Conservation (phyloP, 2,888 invertebrate genomes). For the Poecilobothrus nobilitatus region DNA sequence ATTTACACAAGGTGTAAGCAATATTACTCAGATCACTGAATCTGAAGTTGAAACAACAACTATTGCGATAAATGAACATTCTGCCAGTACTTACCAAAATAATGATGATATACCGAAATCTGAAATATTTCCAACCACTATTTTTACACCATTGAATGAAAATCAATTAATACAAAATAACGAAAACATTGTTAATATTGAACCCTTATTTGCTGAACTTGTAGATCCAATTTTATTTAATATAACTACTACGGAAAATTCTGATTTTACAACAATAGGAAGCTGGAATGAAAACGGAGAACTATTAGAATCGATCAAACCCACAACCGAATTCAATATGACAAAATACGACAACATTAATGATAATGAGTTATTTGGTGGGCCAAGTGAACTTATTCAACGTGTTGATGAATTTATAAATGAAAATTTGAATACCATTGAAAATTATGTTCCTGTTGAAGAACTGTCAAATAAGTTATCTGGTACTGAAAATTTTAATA, state of each 20-base stretch:
- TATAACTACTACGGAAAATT: slow-evolving; percentile 26
- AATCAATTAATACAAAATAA: slow-evolving; percentile 15
- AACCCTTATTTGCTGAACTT: slow-evolving; percentile 32
- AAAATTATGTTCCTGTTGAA: slow-evolving; percentile 24
- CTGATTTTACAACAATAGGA: slow-evolving; percentile 10
- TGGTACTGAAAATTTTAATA: slow-evolving; percentile 26
- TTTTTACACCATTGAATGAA: not conserved
- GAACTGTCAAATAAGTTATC: slow-evolving; percentile 29
- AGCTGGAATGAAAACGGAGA: too few species aligned
- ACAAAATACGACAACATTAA: not conserved
- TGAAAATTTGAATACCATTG: slow-evolving; percentile 20
- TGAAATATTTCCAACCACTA: slow-evolving; percentile 15
- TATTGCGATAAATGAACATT: slow-evolving; percentile 19
- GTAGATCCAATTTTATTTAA: slow-evolving; percentile 32
- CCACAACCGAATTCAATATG: too few species aligned
- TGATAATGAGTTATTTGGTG: not conserved
- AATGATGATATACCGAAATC: slow-evolving; percentile 15
- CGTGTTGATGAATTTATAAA: slow-evolving; percentile 10
- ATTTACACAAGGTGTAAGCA: not conserved
- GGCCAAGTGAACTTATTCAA: not conserved
- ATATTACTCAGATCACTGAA: slow-evolving; percentile 9
- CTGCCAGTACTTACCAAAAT: slow-evolving; percentile 15
- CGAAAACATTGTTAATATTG: slow-evolving; percentile 30
- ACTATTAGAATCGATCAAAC: not conserved
- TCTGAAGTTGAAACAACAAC: slow-evolving; percentile 18